Evolutionary conservation across 2,888 invertebrate genomes (phyloP), one percentile per base, ranked within the genome.

Genomic region (Drosophila mimetica): DNA sequence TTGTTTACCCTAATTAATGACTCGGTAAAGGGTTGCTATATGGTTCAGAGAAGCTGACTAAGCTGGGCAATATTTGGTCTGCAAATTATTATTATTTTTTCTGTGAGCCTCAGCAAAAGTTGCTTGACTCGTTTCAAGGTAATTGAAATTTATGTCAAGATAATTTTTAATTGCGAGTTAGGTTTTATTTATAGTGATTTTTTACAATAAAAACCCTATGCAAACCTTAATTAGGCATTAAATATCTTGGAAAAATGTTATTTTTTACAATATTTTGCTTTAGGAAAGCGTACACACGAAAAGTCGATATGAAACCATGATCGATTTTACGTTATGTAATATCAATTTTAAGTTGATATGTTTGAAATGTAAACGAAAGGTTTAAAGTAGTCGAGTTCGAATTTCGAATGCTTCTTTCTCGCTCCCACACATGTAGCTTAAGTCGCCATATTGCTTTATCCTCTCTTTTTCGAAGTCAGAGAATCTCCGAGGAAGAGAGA

Each of bases 121-220:
- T 37, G 57, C 16, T 69, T 69, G 50, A 50, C 50, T 50, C 20
- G 50, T n/a, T 66, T 67, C 42, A 48, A 34, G 34, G 55, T 5
- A n/a, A 34, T 36, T 34, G 13, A 30, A 54, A 66, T 65, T 66
- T 22, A 55, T 55, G 55, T 46, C 67, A 67, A 67, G 34, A 36
- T 14, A 34, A 54, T 22, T 42, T 54, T 30, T 55, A 48, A 55
- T 50, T 57, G 42, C 34, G 28, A 11, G 5, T 37, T 9, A 16
- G 37, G 16, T 37, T 37, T 37, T 7, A 34, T 37, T 16, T 37
- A 9, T 9, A 37, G 36, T 14, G 16, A 36, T 8, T 36, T 37
- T 37, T 9, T n/a, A n/a, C n/a, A 16, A 16, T 34, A 34, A 4
- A 51, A 18, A 16, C 13, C 9, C n/a, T 28, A 28, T 16, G 37